phyloP scores from a whole-genome alignment of 2,797 vertebrate species.

The Schizothorax lantsangensis region DNA sequence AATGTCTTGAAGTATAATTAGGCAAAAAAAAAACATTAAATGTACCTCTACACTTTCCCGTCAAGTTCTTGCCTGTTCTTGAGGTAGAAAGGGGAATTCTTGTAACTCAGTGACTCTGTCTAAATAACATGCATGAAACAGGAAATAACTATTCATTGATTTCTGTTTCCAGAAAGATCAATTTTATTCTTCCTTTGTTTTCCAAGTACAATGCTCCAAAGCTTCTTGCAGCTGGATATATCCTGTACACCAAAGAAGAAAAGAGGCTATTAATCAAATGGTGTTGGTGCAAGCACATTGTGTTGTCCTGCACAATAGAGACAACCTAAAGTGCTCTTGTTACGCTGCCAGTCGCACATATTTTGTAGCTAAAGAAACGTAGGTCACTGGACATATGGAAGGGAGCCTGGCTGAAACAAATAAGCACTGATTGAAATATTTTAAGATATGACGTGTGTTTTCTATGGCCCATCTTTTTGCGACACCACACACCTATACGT shows the following conservation, averaged over 20 bases:
- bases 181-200: constrained; percentile 88
- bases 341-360: constrained; percentile 48
- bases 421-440: constrained; percentile 43
- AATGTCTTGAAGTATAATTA: neutral
- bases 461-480: neutral
- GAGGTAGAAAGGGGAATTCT: constrained; percentile 29
- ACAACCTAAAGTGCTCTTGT: constrained; percentile 60
- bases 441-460: constrained; percentile 22
- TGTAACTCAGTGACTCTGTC: constrained; percentile 75
- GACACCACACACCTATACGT: neutral
- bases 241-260: constrained; percentile 77
- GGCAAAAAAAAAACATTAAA: neutral
- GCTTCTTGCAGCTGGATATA: constrained; percentile 80
- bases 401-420: constrained; percentile 22
- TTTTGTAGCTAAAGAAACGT: constrained; percentile 45
- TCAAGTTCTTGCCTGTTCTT: constrained; percentile 8
- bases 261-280: constrained; percentile 84
- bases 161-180: constrained; percentile 86
- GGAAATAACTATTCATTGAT: constrained; percentile 87
- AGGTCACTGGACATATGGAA: constrained; percentile 33
- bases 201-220: constrained; percentile 83
- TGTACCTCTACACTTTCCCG: neutral
- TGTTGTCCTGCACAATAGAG: constrained; percentile 73
- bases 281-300: constrained; percentile 81
- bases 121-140: constrained; percentile 81